Base-by-base conservation (phyloP, 1,140 invertebrate species). In the Dendroctonus ponderosae region DNA sequence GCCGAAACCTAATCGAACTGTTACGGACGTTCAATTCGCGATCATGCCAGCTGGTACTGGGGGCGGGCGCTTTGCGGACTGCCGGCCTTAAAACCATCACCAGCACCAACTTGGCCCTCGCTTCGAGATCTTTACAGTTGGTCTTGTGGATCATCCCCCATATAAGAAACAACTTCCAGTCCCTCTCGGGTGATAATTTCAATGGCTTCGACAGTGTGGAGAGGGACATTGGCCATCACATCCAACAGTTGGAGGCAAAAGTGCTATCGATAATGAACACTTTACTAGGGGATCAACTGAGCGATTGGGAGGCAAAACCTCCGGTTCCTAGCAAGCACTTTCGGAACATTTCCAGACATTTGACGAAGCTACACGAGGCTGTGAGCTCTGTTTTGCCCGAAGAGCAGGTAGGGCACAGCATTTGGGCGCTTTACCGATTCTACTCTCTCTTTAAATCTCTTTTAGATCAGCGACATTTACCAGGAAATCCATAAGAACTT, bases 41-140 rank as follows among this genome's bases (percentile, higher is more conserved):
- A 70, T 93, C 91, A 67, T 97, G 92, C 81, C 94, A 98, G 77
- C 81, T 99, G 61, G 93, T 99, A 37, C 82, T 99, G 26, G 96
- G 96, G 53, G 97, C 96, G 40, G 96, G 95, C 40, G 96, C 97
- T 2, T 86, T 98, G 74, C 90, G 94, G 75, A 89, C 94, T 66
- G 94, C 94, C 12, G 96, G 96, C 0, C 81, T 99, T 46, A 98
- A 97, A 82, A 97, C 94, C 49, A 99, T 99, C 53, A 96, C 94
- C 0, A 96, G 91, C 67, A 93, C 91, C 46, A 98, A 97, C 83
- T 82, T 99, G 66, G 96, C 94, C 7, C 80, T 99, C 66, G 92
- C 95, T 0, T 93, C 92, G 7, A 85, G 97, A 68, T 96, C 91
- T 80, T 77, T 96, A 76, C 88, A 92, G 74, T 81, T 92, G 12